Evolutionary conservation across 2,797 vertebrate genomes (phyloP), one percentile per base, ranked within the genome.

Genomic region (Falco biarmicus): DNA sequence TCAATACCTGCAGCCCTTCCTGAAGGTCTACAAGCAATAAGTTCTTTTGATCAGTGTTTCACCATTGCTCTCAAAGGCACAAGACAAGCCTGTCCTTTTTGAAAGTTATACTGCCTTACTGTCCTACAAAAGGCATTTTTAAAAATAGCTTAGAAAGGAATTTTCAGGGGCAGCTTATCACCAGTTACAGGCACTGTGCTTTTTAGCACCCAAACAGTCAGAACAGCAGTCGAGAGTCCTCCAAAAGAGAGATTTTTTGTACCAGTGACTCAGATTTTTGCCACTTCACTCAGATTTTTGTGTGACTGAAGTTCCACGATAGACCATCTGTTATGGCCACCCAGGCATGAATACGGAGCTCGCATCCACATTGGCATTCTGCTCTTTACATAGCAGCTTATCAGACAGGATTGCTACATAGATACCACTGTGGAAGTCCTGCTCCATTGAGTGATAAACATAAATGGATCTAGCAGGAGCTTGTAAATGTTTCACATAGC

Each of bases 181-280:
- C 34, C 54, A 48, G n/a, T 75, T 50, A 45, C 43, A 47, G 15
- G 29, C 60, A 45, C 74, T 80, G 34, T 64, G 70, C 63, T 76
- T 76, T 86, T 89, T 88, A 84, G 60, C 60, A 77, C 86, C 68
- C 8, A 2, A 77, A 66, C 63, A 84, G 43, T 51, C 24, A 6
- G 64, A 95, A 71, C 45, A 87, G 68, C 75, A 87, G 60, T 75
- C 68, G 47, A 20, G 81, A 68, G 81, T 59, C 63, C 57, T 93
- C 60, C 80, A 57, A 47, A 91, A 15, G 43, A 66, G 56, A 79
- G 60, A 45, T 85, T 85, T 79, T 79, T 90, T 91, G 45, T 83
- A 78, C 86, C 45, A 51, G 31, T 94, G 89, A 85, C 60, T 95
- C 84, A 89, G 57, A 78, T 90, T 89, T 95, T 64, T 92, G 93